A percentile compares a stretch with the other conserved stretches of the same genome.
Conservation (phyloP, 1,140 invertebrate genomes). For the Ceratitis capitata region DNA sequence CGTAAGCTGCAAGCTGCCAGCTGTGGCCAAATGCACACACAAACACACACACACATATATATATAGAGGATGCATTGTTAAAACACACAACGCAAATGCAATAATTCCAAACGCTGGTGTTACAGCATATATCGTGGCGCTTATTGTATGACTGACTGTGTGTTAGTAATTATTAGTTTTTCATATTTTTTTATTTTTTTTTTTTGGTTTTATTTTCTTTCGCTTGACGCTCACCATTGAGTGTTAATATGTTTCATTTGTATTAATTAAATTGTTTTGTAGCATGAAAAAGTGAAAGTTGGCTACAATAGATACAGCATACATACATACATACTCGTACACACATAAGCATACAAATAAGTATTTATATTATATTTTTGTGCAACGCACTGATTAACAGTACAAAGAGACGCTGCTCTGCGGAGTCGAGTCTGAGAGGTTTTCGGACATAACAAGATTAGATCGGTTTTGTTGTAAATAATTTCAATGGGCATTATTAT, state of each 20-base stretch:
- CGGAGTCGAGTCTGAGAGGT: neutral
- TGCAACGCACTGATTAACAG: conserved; percentile 24
- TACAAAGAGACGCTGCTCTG: neutral
- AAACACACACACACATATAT: too few relatives aligned
- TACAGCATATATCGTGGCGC: neutral
- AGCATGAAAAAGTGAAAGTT: conserved; percentile 23
- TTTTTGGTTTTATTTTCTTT: neutral
- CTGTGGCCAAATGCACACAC: neutral
- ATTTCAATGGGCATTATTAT: neutral
- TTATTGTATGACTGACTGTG: neutral
- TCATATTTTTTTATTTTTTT: neutral
- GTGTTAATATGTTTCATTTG: neutral
- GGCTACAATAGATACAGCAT: neutral
- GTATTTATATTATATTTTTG: too few relatives aligned
- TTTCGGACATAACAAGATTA: neutral
- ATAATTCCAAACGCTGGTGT: neutral
- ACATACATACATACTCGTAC: neutral
- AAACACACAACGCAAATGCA: neutral
- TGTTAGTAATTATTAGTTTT: neutral
- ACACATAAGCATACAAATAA: too few relatives aligned
- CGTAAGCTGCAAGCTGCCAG: neutral
- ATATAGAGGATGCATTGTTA: neutral
- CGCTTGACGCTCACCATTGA: neutral
- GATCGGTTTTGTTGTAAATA: neutral
- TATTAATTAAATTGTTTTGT: neutral